phyloP scores from a whole-genome alignment of 64 coral and sea anemone genomes.

The Pocillopora verrucosa region DNA sequence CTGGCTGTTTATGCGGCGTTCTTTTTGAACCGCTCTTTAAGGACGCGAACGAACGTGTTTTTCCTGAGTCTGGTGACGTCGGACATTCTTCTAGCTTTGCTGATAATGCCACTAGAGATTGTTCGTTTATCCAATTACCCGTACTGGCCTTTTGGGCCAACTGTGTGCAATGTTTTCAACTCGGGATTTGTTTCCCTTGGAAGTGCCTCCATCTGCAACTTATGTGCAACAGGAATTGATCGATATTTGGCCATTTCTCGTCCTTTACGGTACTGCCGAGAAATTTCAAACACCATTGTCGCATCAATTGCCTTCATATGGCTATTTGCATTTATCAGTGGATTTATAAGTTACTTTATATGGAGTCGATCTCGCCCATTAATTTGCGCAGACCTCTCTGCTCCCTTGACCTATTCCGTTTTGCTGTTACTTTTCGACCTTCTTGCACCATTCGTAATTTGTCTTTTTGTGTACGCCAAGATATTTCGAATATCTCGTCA shows the following conservation, averaged over 20 bases:
- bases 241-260: conserved; percentile 23
- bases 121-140: conserved; percentile 22
- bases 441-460: conserved; percentile 29
- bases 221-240: conserved; percentile 45
- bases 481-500: conserved; percentile 33
- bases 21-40: background rate
- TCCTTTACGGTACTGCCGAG: conserved; percentile 7
- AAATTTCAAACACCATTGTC: background rate
- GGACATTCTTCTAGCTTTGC: conserved; percentile 24
- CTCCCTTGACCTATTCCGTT: conserved; percentile 14
- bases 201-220: background rate
- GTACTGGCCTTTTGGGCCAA: conserved; percentile 45
- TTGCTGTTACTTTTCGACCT: conserved; percentile 7
- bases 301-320: conserved; percentile 4
- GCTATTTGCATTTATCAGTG: conserved; percentile 21
- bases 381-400: background rate
- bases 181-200: conserved; percentile 35
- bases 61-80: conserved; percentile 43
- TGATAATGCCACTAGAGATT: conserved; percentile 44
- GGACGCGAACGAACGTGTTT: conserved; percentile 24
- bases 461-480: conserved; percentile 4
- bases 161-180: conserved; percentile 24
- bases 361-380: background rate
- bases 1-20: conserved; percentile 11
- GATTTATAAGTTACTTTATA: conserved; percentile 11